These are phyloP conservation scores for Aphis gossypii DNA, from an alignment of 1,140 invertebrate genomes.

Conservation along the genomic window DNA sequence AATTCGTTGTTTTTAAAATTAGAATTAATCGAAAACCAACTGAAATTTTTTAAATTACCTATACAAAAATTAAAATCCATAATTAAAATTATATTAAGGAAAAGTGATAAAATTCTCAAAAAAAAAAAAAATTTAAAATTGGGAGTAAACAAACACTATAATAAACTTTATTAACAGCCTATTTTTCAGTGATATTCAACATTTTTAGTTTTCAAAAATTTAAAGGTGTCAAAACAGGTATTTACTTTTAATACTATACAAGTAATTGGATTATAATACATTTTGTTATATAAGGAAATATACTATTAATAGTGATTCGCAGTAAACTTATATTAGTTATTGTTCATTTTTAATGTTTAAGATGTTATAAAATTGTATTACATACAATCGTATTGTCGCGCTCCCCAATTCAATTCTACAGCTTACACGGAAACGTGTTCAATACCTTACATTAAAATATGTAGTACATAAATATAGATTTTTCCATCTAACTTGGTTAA, in stretches of 20 bases:
- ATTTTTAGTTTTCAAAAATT: background rate
- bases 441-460: background rate
- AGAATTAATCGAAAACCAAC: background rate
- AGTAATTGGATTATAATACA: background rate
- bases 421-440: background rate
- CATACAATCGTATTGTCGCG: background rate
- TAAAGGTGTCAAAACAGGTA: background rate
- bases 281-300: background rate
- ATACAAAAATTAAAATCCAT: background rate
- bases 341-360: background rate
- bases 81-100: background rate
- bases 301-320: background rate
- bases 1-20: background rate
- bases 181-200: background rate
- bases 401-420: background rate
- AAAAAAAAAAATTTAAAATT: background rate
- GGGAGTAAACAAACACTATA: background rate
- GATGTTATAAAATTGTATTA: background rate
- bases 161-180: background rate
- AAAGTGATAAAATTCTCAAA: background rate
- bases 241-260: background rate
- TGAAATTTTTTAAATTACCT: background rate
- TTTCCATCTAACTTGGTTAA: background rate
- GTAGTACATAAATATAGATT: background rate
- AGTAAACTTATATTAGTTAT: background rate